Percentiles rank a stretch among this genome's conserved stretches.
phyloP scores from a whole-genome alignment of 2,888 invertebrate genomes.

The Dolichomitus sp. region DNA sequence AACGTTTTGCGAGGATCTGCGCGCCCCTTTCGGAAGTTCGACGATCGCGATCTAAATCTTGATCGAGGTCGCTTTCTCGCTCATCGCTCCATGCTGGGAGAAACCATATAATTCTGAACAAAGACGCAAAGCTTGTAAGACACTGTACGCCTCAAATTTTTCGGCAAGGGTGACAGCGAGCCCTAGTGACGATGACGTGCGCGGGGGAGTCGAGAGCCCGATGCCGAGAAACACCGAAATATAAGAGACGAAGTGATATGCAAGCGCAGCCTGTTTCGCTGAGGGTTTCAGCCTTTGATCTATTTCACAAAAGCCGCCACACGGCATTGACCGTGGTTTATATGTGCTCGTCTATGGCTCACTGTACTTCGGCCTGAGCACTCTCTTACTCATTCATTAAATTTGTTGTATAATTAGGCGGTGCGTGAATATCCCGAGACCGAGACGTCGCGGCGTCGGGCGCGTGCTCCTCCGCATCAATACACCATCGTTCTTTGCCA shows the following conservation, averaged over 20 bases:
- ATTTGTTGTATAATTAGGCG: slow-evolving; percentile 85
- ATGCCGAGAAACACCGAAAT: slow-evolving; percentile 64
- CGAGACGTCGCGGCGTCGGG: slow-evolving; percentile 65
- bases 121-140: not conserved
- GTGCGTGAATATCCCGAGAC: slow-evolving; percentile 68
- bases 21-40: slow-evolving; percentile 1
- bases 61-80: slow-evolving; percentile 37
- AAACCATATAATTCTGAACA: not conserved
- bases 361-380: slow-evolving; percentile 81
- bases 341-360: slow-evolving; percentile 82
- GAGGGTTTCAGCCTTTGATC: slow-evolving; percentile 78
- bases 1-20: slow-evolving; percentile 18
- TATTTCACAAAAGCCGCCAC: slow-evolving; percentile 83
- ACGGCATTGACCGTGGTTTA: slow-evolving; percentile 86
- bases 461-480: slow-evolving; percentile 56
- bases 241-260: slow-evolving; percentile 63
- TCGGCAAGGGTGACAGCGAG: slow-evolving; percentile 15
- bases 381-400: slow-evolving; percentile 84
- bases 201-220: slow-evolving; percentile 28
- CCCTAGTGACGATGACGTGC: not conserved
- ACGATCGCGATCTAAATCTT: slow-evolving; percentile 49
- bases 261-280: slow-evolving; percentile 30
- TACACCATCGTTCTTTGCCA: slow-evolving; percentile 67
- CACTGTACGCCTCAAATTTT: not conserved
- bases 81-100: not conserved